Evolutionary conservation across 1,140 invertebrate species (phyloP).

Genomic region (Arion vulgaris): DNA sequence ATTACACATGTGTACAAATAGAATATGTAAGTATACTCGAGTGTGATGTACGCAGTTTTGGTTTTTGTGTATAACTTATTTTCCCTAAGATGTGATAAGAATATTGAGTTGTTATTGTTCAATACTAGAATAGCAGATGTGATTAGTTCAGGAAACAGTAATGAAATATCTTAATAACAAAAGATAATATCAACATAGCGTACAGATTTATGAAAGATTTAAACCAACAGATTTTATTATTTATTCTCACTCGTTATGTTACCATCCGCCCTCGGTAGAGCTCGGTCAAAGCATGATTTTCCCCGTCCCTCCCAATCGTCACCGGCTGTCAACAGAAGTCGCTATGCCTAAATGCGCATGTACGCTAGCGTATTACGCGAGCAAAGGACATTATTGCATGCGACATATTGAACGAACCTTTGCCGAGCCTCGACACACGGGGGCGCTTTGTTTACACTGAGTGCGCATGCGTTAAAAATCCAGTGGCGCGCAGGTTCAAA

Average conservation of each 20-base stretch:
- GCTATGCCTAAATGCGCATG: slow-evolving; percentile 4
- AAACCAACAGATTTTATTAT: background rate
- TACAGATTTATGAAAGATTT: background rate
- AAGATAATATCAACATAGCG: no score
- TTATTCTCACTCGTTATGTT: slow-evolving; percentile 9
- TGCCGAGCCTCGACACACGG: slow-evolving; percentile 12
- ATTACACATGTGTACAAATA: no score
- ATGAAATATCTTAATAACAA: no score
- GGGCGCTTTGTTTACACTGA: slow-evolving; percentile 30
- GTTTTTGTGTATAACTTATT: no score
- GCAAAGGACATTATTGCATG: slow-evolving; percentile 16
- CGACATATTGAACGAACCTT: slow-evolving; percentile 21
- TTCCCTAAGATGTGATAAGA: no score
- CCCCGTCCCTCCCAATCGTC: background rate
- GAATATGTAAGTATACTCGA: no score
- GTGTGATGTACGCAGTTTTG: no score
- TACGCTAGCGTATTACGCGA: slow-evolving; percentile 4
- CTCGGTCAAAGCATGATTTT: background rate
- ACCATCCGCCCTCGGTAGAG: background rate
- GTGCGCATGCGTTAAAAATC: slow-evolving; percentile 31
- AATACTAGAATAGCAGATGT: no score
- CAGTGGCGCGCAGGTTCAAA: slow-evolving; percentile 27
- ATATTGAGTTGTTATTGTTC: no score
- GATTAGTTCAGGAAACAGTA: no score
- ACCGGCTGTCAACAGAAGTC: background rate